Evolutionary conservation across 1,140 invertebrate genomes (phyloP), one percentile per base, ranked within the genome.

Genomic region (Aradophagus sp.): DNA sequence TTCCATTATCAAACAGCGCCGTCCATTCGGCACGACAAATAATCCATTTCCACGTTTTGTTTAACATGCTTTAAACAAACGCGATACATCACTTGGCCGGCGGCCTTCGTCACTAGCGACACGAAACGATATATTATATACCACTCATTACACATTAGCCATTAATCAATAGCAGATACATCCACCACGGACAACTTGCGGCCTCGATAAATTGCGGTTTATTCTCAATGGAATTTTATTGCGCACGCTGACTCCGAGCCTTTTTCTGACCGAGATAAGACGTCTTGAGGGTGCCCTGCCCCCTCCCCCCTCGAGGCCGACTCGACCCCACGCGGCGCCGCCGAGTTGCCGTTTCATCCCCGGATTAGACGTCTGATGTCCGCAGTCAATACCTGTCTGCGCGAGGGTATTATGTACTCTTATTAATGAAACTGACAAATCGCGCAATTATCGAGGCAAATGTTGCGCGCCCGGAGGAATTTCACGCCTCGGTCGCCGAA

Each of bases 141-240:
- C 58, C 29, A 44, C 17, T 52, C 29, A 62, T 62, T 62, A 62
- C 45, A 50, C 38, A 44, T 52, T 42, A 39, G 32, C 36, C 19
- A 61, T 48, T 52, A 52, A 62, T 62, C 58, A 62, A 50, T 61
- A 65, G 41, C 8, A 13, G 42, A 65, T 55, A 65, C 52, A 29
- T n/a, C n/a, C 61, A 48, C 35, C 20, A 27, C 52, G 36, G 45
- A 66, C 36, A 66, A 50, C 34, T 47, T 50, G 42, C 16, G 6
- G 41, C 48, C 39, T 38, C 55, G 35, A 55, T 61, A 62, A 66
- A 72, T 72, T 56, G 48, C 26, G 32, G 29, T 72, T 72, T 59
- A 72, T 66, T 66, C 48, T 56, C 69, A 47, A 62, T 58, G 52
- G 69, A 73, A 66, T 73, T 67, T 56, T 62, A 73, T 73, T 72